Conservation (phyloP, 2,797 vertebrate species). For the Crocidura indochinensis region DNA sequence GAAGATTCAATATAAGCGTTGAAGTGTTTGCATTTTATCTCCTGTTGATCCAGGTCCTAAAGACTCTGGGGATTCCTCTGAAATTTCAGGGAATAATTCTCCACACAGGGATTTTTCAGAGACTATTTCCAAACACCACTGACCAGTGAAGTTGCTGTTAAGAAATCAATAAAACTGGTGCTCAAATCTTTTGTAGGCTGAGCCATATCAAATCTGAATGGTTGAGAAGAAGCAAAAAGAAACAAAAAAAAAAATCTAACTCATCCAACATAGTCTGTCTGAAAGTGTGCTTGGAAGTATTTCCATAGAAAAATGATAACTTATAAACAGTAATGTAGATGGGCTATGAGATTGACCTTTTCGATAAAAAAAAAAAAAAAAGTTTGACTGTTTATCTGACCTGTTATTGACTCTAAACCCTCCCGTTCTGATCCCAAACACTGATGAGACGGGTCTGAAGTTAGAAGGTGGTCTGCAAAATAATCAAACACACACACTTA, state of each 20-base stretch:
- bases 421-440: too few relatives aligned
- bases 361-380: conserved; percentile 45
- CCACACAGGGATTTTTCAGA: conserved; percentile 34
- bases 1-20: conserved; percentile 15
- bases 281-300: conserved; percentile 50
- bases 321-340: conserved; percentile 22
- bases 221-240: background rate
- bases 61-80: background rate
- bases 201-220: background rate
- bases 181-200: background rate
- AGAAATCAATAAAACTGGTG: background rate
- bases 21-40: background rate
- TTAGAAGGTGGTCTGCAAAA: too few relatives aligned
- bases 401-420: too few relatives aligned
- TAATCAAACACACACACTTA: too few relatives aligned
- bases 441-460: too few relatives aligned
- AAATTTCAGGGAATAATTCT: background rate
- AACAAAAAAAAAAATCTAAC: conserved; percentile 35
- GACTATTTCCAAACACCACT: conserved; percentile 27
- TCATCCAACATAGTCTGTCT: background rate
- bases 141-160: background rate
- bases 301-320: conserved; percentile 13
- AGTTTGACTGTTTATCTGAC: background rate
- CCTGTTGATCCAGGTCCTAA: background rate
- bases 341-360: background rate